Conservation (phyloP, 2,113 vertebrate species). For the Rhagologus leucostigma region DNA sequence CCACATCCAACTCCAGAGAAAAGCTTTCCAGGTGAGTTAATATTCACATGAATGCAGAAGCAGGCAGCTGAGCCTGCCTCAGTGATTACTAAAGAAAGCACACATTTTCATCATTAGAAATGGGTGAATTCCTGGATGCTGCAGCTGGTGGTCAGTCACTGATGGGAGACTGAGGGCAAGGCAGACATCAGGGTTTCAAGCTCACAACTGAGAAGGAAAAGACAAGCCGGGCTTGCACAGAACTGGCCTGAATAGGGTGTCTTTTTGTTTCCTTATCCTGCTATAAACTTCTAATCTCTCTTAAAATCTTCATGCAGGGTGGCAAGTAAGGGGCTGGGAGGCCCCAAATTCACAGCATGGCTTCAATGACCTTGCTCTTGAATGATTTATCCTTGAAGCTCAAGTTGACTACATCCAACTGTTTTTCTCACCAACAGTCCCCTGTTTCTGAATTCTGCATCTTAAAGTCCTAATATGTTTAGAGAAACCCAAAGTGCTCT, state of each 20-base stretch:
- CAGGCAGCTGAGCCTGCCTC: neutral
- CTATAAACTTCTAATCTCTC: neutral
- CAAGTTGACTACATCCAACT: neutral
- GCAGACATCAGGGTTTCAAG: neutral
- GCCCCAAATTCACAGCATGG: neutral
- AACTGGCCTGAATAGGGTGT: neutral
- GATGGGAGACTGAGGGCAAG: neutral
- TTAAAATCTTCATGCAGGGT: neutral
- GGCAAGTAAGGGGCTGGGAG: neutral
- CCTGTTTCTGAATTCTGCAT: neutral
- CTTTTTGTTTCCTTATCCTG: neutral
- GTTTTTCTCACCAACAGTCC: neutral
- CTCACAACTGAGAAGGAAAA: neutral
- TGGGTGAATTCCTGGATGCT: neutral
- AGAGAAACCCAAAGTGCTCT: neutral
- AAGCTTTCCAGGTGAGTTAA: neutral
- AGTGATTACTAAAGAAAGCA: neutral
- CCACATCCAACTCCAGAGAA: neutral
- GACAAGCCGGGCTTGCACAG: neutral
- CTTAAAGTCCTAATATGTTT: neutral
- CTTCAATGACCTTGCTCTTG: neutral
- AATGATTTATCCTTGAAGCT: constrained; percentile 11
- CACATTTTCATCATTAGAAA: neutral
- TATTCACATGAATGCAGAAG: neutral
- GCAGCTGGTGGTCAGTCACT: neutral